These are phyloP conservation scores for Eubasilissa regina DNA, from an alignment of 1,140 invertebrate species.

Conservation along the genomic window DNA sequence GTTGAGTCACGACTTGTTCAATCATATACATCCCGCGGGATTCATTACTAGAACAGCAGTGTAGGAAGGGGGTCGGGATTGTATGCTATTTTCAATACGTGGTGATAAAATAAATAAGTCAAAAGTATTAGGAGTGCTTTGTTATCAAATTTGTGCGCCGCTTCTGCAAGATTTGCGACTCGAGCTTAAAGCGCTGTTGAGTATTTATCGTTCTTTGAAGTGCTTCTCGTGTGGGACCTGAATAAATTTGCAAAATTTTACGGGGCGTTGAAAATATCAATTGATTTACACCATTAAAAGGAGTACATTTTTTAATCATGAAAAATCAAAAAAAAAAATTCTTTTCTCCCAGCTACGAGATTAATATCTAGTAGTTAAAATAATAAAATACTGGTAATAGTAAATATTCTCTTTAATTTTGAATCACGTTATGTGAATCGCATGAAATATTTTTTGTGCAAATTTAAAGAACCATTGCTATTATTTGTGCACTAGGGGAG, in stretches of 20 bases:
- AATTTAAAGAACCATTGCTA: no score
- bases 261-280: conserved; percentile 10
- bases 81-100: conserved; percentile 41
- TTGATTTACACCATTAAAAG: no score
- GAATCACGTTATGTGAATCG: no score
- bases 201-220: conserved; percentile 18
- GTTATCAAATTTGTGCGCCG: conserved; percentile 40
- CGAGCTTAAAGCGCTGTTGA: background rate
- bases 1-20: conserved; percentile 55
- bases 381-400: no score
- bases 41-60: conserved; percentile 50
- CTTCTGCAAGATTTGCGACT: conserved; percentile 24
- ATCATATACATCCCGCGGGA: conserved; percentile 45
- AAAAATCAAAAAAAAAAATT: no score
- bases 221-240: conserved; percentile 10
- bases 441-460: no score
- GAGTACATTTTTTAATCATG: no score
- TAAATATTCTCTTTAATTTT: no score
- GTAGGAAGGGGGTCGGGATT: conserved; percentile 20
- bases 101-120: conserved; percentile 39
- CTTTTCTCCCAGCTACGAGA: no score
- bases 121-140: conserved; percentile 44
- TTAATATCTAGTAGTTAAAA: no score
- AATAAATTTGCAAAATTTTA: conserved; percentile 20
- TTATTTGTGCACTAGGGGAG: no score